Conservation (phyloP, 2,888 invertebrate genomes). For the Drosophila dives region DNA sequence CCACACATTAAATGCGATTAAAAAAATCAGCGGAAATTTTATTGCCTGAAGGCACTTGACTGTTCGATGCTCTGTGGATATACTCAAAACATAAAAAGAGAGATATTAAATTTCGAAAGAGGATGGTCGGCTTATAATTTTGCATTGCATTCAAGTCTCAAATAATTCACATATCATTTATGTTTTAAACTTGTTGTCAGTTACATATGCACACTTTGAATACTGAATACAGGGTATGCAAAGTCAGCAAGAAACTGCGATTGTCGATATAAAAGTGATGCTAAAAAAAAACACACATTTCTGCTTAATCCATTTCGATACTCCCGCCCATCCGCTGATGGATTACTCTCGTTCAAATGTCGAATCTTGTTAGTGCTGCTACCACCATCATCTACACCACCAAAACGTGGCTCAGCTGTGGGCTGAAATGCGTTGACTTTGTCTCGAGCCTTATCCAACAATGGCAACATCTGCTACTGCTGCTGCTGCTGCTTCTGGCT, state of each 20-base stretch:
- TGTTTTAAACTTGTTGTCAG: not conserved
- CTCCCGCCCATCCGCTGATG: conserved; percentile 62
- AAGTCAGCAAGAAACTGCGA: conserved; percentile 11
- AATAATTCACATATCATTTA: not conserved
- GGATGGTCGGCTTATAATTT: not conserved
- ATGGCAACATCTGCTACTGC: conserved; percentile 66
- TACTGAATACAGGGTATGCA: conserved; percentile 12
- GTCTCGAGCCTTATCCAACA: conserved; percentile 27
- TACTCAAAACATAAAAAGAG: not conserved
- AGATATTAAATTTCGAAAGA: not conserved
- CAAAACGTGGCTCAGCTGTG: conserved; percentile 40
- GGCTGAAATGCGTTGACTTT: conserved; percentile 33
- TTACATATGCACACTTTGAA: not conserved
- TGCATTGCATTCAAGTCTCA: not conserved
- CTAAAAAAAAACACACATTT: conserved; percentile 47
- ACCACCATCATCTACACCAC: conserved; percentile 11
- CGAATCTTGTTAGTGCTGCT: conserved; percentile 70
- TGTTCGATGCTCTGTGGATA: conserved; percentile 1
- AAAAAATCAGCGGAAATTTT: conserved; percentile 12
- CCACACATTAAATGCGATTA: conserved; percentile 66
- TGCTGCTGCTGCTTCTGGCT: conserved; percentile 55
- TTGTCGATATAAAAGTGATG: conserved; percentile 56
- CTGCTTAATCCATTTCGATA: conserved; percentile 73
- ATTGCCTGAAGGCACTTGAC: not conserved
- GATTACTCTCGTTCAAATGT: conserved; percentile 77